Evolutionary conservation across 2,888 invertebrate species (phyloP).

Genomic region (Ichneumoninae sp.): DNA sequence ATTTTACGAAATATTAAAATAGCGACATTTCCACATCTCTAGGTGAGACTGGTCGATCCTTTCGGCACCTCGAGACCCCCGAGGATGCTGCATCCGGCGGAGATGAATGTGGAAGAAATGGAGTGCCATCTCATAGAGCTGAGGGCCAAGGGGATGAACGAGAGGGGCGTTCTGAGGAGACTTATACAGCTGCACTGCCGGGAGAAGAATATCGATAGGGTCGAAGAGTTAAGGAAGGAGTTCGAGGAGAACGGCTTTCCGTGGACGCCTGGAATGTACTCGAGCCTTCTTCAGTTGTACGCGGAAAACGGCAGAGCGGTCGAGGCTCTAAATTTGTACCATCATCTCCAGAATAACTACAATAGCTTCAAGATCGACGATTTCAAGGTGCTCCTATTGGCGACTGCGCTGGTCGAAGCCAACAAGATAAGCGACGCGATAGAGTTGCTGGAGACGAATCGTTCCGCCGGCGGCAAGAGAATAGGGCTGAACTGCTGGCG

Average conservation of each 20-base stretch:
- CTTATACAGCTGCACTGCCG: constrained; percentile 87
- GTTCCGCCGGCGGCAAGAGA: constrained; percentile 69
- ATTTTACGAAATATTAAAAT: too few relatives aligned
- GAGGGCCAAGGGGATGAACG: constrained; percentile 88
- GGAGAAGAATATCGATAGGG: constrained; percentile 86
- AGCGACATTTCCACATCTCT: neutral
- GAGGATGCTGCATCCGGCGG: constrained; percentile 80
- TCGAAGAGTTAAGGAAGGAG: constrained; percentile 86
- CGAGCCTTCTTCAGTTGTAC: constrained; percentile 87
- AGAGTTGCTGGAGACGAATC: constrained; percentile 22
- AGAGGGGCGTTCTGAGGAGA: constrained; percentile 88
- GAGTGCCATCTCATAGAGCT: constrained; percentile 88
- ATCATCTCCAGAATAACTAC: constrained; percentile 85
- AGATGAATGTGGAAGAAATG: constrained; percentile 88
- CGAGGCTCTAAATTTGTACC: constrained; percentile 85
- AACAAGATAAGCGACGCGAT: constrained; percentile 54
- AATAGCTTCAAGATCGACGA: constrained; percentile 88
- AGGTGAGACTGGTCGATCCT: neutral
- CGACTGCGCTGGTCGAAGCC: constrained; percentile 86
- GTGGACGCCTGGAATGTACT: constrained; percentile 88
- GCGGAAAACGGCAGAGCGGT: constrained; percentile 86
- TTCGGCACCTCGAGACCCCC: neutral
- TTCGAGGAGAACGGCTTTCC: constrained; percentile 85
- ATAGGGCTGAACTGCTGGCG: constrained; percentile 87
- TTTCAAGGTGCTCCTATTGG: constrained; percentile 88